phyloP scores from a whole-genome alignment of 2,888 invertebrate genomes.

The Gymnosoma rotundatum region DNA sequence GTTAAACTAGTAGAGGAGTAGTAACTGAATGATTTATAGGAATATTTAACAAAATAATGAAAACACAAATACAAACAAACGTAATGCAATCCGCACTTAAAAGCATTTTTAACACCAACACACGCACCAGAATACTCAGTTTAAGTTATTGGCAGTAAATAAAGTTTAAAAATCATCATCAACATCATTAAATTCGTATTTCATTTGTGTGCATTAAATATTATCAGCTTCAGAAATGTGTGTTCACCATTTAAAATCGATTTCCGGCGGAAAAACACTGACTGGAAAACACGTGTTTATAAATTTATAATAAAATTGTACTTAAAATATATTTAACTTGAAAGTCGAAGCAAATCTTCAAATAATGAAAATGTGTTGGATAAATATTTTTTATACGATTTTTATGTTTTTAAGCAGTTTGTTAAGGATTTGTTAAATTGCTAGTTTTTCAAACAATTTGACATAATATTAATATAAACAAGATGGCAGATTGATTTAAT shows the following conservation, averaged over 20 bases:
- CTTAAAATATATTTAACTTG: slow-evolving; percentile 10
- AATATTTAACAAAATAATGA: slow-evolving; percentile 37
- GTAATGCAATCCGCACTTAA: background rate
- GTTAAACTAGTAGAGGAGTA: slow-evolving; percentile 39
- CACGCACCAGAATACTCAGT: background rate
- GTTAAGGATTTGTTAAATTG: no score
- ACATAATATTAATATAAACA: no score
- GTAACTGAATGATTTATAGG: slow-evolving; percentile 50
- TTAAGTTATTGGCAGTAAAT: slow-evolving; percentile 15
- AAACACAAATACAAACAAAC: slow-evolving; percentile 2
- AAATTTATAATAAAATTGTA: background rate
- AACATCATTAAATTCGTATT: slow-evolving; percentile 36
- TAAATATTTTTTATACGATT: background rate
- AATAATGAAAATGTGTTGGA: background rate
- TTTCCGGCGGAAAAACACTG: slow-evolving; percentile 68
- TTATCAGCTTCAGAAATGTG: background rate
- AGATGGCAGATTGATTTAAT: no score
- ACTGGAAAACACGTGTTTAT: slow-evolving; percentile 46
- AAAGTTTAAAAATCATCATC: slow-evolving; percentile 48
- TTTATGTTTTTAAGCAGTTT: no score
- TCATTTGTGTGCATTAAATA: slow-evolving; percentile 27
- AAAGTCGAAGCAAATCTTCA: background rate
- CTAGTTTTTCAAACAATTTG: no score
- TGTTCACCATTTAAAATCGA: slow-evolving; percentile 59
- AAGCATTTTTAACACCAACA: background rate